phyloP scores from a whole-genome alignment of 2,888 invertebrate genomes.

The Hololepta plana region DNA sequence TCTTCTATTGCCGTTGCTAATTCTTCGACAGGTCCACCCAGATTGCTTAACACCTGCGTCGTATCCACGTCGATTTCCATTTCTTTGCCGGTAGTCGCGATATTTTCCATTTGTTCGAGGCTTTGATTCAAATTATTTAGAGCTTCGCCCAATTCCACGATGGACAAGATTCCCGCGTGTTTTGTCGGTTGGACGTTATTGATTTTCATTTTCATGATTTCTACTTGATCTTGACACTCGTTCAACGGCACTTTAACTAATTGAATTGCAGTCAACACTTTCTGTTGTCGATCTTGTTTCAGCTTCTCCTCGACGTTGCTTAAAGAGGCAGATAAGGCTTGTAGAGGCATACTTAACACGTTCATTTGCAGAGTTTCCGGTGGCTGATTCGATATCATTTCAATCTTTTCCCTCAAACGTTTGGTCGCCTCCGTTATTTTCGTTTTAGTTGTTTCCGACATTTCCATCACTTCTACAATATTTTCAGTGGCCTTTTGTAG shows the following conservation, averaged over 20 bases:
- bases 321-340: no score
- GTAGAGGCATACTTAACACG: no score
- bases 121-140: slow-evolving; percentile 4
- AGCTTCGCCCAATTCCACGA: slow-evolving; percentile 5
- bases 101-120: slow-evolving; percentile 5
- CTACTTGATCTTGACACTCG: slow-evolving; percentile 6
- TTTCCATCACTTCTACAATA: slow-evolving; percentile 2
- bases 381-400: background rate
- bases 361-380: background rate
- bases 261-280: background rate
- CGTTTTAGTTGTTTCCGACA: slow-evolving; percentile 3
- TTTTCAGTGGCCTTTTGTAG: slow-evolving; percentile 7
- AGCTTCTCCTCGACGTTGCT: no score
- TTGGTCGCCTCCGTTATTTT: slow-evolving; percentile 1
- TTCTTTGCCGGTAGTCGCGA: no score
- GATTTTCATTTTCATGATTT: slow-evolving; percentile 5
- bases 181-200: slow-evolving; percentile 3
- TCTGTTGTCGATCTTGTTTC: background rate
- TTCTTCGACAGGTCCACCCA: slow-evolving; percentile 7
- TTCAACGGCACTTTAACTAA: slow-evolving; percentile 4
- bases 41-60: slow-evolving; percentile 4
- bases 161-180: slow-evolving; percentile 5
- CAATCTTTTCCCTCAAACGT: background rate
- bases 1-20: slow-evolving; percentile 5
- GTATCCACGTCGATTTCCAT: no score